These are phyloP conservation scores for Seriola quinqueradiata DNA, from an alignment of 2,113 vertebrate species.

Conservation along the genomic window DNA sequence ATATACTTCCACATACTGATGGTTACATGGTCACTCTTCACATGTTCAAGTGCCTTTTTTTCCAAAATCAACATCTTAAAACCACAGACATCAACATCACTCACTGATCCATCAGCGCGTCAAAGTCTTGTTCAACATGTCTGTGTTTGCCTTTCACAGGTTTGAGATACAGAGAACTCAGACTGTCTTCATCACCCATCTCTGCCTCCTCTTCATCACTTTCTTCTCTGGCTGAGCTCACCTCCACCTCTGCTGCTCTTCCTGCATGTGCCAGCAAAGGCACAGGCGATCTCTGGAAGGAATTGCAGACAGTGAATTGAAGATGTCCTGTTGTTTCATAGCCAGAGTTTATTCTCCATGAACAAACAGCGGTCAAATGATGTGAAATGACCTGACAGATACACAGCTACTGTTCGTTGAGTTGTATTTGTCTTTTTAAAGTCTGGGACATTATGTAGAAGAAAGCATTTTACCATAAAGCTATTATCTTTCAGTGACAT, in stretches of 20 bases:
- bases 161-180: slow-evolving; percentile 44
- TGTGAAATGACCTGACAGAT: background rate
- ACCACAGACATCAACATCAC: slow-evolving; percentile 52
- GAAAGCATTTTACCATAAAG: background rate
- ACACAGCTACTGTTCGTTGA: too few species aligned
- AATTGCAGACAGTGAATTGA: background rate
- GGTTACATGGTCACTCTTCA: background rate
- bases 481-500: background rate
- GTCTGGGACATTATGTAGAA: background rate
- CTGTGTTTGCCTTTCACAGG: slow-evolving; percentile 68
- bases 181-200: slow-evolving; percentile 43
- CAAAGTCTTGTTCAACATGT: slow-evolving; percentile 74
- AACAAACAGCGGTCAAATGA: background rate
- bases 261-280: slow-evolving; percentile 22
- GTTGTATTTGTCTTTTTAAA: too few species aligned
- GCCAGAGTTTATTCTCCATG: background rate
- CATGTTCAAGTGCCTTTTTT: background rate
- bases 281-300: slow-evolving; percentile 56
- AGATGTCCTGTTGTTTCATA: background rate
- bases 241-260: slow-evolving; percentile 19
- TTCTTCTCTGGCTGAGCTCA: slow-evolving; percentile 65
- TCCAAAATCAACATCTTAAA: background rate
- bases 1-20: background rate
- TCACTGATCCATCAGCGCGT: slow-evolving; percentile 84
- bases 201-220: slow-evolving; percentile 9